Percentiles rank a stretch among this genome's conserved stretches.
Conservation (phyloP, 2,888 invertebrate species). For the Neelides folsomi region DNA sequence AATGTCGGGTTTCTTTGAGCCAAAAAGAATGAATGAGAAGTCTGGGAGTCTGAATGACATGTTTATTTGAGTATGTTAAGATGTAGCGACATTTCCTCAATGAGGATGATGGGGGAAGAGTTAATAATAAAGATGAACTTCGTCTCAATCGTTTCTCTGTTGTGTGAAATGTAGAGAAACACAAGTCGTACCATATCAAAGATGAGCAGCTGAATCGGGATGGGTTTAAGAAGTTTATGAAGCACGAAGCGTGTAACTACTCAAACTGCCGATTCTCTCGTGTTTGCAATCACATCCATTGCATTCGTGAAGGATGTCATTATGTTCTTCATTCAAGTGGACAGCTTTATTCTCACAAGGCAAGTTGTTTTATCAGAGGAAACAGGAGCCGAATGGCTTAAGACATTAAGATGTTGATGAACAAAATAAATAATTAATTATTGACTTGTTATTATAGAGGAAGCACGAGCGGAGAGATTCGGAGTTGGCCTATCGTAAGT, state of each 20-base stretch:
- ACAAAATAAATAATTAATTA: neutral
- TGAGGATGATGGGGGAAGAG: too few species aligned
- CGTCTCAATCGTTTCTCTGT: neutral
- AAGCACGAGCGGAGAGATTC: slow-evolving; percentile 91
- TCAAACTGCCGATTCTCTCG: slow-evolving; percentile 83
- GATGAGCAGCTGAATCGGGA: slow-evolving; percentile 89
- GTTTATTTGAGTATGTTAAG: too few species aligned
- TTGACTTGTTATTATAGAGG: slow-evolving; percentile 39
- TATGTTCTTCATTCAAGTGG: slow-evolving; percentile 94
- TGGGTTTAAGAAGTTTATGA: slow-evolving; percentile 97
- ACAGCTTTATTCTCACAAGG: slow-evolving; percentile 88
- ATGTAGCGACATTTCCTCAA: too few species aligned
- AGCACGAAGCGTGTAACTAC: slow-evolving; percentile 85
- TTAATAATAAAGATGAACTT: too few species aligned
- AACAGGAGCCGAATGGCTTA: neutral
- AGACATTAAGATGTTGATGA: neutral
- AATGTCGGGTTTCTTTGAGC: too few species aligned
- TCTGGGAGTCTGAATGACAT: too few species aligned
- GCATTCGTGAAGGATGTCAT: slow-evolving; percentile 85
- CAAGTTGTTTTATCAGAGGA: slow-evolving; percentile 11
- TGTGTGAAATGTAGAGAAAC: slow-evolving; percentile 63
- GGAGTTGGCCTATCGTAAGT: slow-evolving; percentile 72
- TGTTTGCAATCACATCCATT: slow-evolving; percentile 96
- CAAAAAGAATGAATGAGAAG: too few species aligned
- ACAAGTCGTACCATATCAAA: slow-evolving; percentile 95